Percentiles rank a stretch among this genome's conserved stretches.
phyloP scores from a whole-genome alignment of 2,797 vertebrate genomes.

The Monodelphis domestica region DNA sequence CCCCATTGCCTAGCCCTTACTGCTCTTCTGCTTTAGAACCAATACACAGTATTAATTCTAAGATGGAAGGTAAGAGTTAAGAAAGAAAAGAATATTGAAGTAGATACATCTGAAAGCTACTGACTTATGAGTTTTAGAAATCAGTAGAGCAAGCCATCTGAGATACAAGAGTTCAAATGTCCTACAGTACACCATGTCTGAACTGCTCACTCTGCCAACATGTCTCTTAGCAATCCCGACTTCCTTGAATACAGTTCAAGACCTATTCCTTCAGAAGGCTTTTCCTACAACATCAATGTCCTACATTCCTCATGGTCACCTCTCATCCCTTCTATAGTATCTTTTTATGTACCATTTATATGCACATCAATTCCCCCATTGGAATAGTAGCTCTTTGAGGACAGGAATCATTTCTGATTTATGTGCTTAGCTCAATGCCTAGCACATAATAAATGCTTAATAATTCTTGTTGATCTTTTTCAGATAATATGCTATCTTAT shows the following conservation, averaged over 20 bases:
- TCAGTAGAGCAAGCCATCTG: neutral
- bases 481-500: too few relatives aligned
- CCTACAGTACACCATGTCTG: neutral
- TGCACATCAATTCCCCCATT: neutral
- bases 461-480: too few relatives aligned
- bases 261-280: too few relatives aligned
- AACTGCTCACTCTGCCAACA: neutral
- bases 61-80: too few relatives aligned
- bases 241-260: neutral
- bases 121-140: neutral
- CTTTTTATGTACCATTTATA: neutral
- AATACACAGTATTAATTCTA: too few relatives aligned
- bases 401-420: neutral
- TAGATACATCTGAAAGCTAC: neutral
- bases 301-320: neutral
- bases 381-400: neutral
- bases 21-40: too few relatives aligned
- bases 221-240: neutral
- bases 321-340: neutral
- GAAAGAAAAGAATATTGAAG: too few relatives aligned
- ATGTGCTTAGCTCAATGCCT: neutral
- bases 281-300: neutral
- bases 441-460: too few relatives aligned
- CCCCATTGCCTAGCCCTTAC: too few relatives aligned
- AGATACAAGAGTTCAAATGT: neutral